A percentile compares a stretch with the other conserved stretches of the same genome.
phyloP scores from a whole-genome alignment of 1,140 invertebrate genomes.

The Latrodectus geometricus region DNA sequence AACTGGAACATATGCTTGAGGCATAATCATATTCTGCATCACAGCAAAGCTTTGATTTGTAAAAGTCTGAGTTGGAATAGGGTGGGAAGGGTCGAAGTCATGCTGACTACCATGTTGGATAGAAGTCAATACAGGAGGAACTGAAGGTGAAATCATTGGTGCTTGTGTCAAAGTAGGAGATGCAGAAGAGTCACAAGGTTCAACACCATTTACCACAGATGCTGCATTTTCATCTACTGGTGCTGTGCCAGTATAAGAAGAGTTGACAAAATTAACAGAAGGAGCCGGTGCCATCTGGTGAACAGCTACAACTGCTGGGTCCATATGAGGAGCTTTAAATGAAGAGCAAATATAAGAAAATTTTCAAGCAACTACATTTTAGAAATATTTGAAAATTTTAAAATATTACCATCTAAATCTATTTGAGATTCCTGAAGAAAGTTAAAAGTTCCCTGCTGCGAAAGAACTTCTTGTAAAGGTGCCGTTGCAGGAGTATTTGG shows the following conservation, averaged over 20 bases:
- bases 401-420: constrained; percentile 67
- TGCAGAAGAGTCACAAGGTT: constrained; percentile 1
- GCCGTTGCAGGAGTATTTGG: background rate
- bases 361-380: background rate
- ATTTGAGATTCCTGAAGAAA: constrained; percentile 70
- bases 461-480: constrained; percentile 47
- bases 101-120: constrained; percentile 1
- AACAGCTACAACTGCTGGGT: constrained; percentile 70
- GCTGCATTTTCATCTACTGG: constrained; percentile 15
- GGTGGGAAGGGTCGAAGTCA: constrained; percentile 55
- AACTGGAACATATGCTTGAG: constrained; percentile 54
- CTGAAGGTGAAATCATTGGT: background rate
- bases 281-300: constrained; percentile 66
- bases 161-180: background rate
- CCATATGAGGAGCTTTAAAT: constrained; percentile 68
- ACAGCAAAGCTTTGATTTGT: constrained; percentile 63
- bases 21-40: constrained; percentile 55
- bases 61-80: constrained; percentile 65
- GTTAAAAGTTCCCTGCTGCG: constrained; percentile 68
- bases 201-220: constrained; percentile 17
- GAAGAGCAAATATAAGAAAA: background rate
- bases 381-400: background rate
- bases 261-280: constrained; percentile 15
- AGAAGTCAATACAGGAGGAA: background rate
- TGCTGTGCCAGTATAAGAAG: constrained; percentile 6